A percentile compares a stretch with the other conserved stretches of the same genome.
Evolutionary conservation across 2,888 invertebrate species (phyloP).

Genomic region (Calameuta filiformis): DNA sequence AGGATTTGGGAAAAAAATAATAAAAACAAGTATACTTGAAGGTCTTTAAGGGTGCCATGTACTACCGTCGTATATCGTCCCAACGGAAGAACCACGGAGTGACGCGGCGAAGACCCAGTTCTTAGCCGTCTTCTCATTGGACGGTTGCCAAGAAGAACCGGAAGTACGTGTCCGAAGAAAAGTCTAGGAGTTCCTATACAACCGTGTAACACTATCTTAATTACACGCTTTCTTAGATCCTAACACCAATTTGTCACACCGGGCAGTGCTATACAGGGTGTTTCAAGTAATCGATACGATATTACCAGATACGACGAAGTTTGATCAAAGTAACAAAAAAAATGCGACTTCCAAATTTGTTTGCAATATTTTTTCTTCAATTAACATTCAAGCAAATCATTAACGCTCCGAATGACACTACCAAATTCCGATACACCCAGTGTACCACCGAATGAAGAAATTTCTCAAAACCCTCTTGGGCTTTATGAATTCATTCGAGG

Average conservation of each 20-base stretch:
- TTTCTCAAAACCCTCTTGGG: background rate
- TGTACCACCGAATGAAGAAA: background rate
- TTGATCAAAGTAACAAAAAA: background rate
- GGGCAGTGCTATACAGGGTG: background rate
- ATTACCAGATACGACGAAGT: background rate
- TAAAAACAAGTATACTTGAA: background rate
- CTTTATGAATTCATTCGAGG: background rate
- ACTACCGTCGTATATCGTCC: background rate
- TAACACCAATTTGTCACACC: background rate
- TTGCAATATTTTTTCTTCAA: no score
- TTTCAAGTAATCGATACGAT: background rate
- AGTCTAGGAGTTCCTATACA: constrained; percentile 8
- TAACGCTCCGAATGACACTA: background rate
- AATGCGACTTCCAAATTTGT: background rate
- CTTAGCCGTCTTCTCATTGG: constrained; percentile 47
- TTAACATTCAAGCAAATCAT: background rate
- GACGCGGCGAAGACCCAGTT: constrained; percentile 37
- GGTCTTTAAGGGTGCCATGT: background rate
- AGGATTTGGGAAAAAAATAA: background rate
- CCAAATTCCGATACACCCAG: background rate
- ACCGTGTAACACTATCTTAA: constrained; percentile 26
- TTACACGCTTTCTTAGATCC: constrained; percentile 24
- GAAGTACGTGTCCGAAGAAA: constrained; percentile 28
- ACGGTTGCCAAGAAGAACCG: constrained; percentile 38
- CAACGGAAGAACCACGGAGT: constrained; percentile 17